phyloP scores from a whole-genome alignment of 2,113 vertebrate species.

The Anseranas semipalmata region DNA sequence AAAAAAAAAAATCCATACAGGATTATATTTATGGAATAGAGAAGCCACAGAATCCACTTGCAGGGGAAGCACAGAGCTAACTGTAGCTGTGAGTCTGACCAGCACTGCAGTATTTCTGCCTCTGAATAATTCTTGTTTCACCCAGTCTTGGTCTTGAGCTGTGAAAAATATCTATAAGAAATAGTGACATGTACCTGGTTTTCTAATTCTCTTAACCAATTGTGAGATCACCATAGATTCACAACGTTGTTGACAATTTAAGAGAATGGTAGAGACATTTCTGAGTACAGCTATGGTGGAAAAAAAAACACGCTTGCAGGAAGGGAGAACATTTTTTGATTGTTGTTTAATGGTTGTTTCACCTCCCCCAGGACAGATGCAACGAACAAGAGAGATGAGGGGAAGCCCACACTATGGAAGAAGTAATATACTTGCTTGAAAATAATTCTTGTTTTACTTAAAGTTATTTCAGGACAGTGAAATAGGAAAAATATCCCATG shows the following conservation, averaged over 20 bases:
- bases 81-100: background rate
- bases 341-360: background rate
- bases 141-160: background rate
- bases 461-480: background rate
- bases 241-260: background rate
- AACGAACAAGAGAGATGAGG: background rate
- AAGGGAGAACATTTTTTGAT: background rate
- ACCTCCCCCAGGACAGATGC: background rate
- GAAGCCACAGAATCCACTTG: background rate
- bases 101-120: background rate
- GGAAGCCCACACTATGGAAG: background rate
- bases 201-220: background rate
- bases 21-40: background rate
- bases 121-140: background rate
- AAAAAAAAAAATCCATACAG: background rate
- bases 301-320: background rate
- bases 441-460: background rate
- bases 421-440: background rate
- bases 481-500: background rate
- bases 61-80: rapidly evolving
- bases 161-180: background rate
- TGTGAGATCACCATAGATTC: background rate
- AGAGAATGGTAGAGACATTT: background rate
- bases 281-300: background rate
- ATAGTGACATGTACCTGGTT: background rate